Base-by-base conservation (phyloP, 2,797 vertebrate genomes). In the Sphenopsis melanotis region DNA sequence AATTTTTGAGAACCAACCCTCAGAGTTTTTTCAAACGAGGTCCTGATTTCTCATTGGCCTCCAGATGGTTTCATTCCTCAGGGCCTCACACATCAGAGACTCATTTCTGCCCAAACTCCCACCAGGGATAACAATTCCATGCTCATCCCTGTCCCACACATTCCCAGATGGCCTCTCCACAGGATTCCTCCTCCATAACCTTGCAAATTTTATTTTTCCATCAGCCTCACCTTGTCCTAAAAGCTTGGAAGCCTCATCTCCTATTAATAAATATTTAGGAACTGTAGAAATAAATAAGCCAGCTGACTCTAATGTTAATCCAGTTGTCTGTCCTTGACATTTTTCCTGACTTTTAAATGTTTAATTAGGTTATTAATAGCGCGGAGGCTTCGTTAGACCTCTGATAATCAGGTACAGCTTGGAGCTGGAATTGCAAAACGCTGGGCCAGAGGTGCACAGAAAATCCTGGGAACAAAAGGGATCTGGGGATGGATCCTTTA, bases 351-450 rank as follows among this genome's bases (percentile, higher is more conserved):
- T 95, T 93, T 77, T 89, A 95, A 89, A 96, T 90, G 53, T 95
- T 96, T 97, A 89, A 94, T 93, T 57, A 92, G 80, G 93, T 49
- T 96, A 94, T 97, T 96, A 97, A 96, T 81, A 96, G 95, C 69
- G 52, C 47, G 76, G 93, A 87, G 64, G 93, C 93, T 93, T 96
- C 14, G 39, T 92, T 56, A 92, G 89, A 71, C 55, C 83, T 96
- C 37, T 89, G 39, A 39, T 85, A 91, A 94, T 66, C 78, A 72
- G 84, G 52, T 60, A 30, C 42, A 93, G 59, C 36, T 91, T 9
- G 4, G 72, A 95, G 87, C 42, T 78, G 30, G 32, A 21, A 56
- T 4, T 83, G 44, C 55, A 90, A 91, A 96, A 55, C 8, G 39
- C 37, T 46, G 32, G 15, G 50, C 55, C 53, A 78, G 57, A 81